Evolutionary conservation across 1,140 invertebrate genomes (phyloP), one percentile per base, ranked within the genome.

Genomic region (Gryon sp.): DNA sequence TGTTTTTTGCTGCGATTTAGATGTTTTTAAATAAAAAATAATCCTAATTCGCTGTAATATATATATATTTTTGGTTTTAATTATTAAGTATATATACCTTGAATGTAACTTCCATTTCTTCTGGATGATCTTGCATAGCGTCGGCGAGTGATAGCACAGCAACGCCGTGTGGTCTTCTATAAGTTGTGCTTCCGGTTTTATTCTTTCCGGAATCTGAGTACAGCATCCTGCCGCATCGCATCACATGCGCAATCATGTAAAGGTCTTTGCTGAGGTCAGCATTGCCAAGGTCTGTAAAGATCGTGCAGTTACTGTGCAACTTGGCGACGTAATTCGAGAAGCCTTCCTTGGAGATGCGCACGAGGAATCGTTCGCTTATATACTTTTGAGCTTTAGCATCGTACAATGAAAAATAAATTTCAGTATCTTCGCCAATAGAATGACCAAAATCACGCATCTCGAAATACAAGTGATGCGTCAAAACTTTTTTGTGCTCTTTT

Each of bases 251-350:
- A 4, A 98, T 93, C 73, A 98, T 90, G 89, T 94, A 96, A 8
- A 97, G 88, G 76, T 98, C 95, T 41, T 93, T 92, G 20, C 91
- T 92, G 24, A 97, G 88, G 84, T 98, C 96, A 22, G 93, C 92
- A 73, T 92, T 93, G 20, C 95, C 95, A 68, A 96, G 90, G 82
- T 93, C 96, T 11, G 95, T 95, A 85, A 97, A 98, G 38, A 97
- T 92, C 1, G 95, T 96, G 82, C 94, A 96, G 83, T 96, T 95
- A 79, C 93, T 95, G 83, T 97, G 93, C 62, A 97, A 85, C 81
- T 95, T 95, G 80, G 97, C 95, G 11, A 96, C 91, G 83, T 96
- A 96, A 84, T 95, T 96, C 14, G 95, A 95, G 86, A 96, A 96
- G 34, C 95, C 96, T 80, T 96, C 95, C 84, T 95, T 96, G 57